A percentile compares a stretch with the other conserved stretches of the same genome.
phyloP scores from a whole-genome alignment of 2,888 invertebrate species.

The Perizoma flavofasciatum region DNA sequence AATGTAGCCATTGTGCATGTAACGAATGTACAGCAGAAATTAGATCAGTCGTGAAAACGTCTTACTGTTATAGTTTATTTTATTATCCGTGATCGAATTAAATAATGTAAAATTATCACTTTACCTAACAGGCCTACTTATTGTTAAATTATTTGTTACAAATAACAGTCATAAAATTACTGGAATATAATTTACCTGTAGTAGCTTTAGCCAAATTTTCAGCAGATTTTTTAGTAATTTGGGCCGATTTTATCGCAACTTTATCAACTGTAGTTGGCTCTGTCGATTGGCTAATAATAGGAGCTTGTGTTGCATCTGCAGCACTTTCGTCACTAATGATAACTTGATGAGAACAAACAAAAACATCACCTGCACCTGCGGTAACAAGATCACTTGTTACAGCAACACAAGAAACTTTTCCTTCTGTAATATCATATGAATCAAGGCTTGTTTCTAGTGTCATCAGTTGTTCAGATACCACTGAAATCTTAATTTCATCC shows the following conservation, averaged over 20 bases:
- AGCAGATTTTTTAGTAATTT: not conserved
- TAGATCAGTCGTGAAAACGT: no score
- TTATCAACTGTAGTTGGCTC: not conserved
- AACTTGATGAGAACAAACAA: no score
- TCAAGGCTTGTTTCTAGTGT: not conserved
- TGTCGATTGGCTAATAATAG: not conserved
- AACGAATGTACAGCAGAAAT: no score
- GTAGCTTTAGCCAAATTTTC: no score
- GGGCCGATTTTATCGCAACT: not conserved
- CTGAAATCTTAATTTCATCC: not conserved
- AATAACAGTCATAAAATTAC: no score
- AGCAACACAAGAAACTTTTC: not conserved
- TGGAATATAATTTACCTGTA: no score
- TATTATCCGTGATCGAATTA: no score
- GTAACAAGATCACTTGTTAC: not conserved
- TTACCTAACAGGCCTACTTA: no score
- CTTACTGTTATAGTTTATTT: no score
- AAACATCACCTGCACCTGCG: not conserved
- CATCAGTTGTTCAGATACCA: not conserved
- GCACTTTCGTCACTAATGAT: not conserved
- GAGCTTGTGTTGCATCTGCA: conserved; percentile 1
- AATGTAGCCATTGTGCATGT: no score
- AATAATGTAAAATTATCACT: no score
- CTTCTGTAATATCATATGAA: not conserved
- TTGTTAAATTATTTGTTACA: no score